Evolutionary conservation across 2,888 invertebrate species (phyloP).

Genomic region (Pristionchus fissidentatus): DNA sequence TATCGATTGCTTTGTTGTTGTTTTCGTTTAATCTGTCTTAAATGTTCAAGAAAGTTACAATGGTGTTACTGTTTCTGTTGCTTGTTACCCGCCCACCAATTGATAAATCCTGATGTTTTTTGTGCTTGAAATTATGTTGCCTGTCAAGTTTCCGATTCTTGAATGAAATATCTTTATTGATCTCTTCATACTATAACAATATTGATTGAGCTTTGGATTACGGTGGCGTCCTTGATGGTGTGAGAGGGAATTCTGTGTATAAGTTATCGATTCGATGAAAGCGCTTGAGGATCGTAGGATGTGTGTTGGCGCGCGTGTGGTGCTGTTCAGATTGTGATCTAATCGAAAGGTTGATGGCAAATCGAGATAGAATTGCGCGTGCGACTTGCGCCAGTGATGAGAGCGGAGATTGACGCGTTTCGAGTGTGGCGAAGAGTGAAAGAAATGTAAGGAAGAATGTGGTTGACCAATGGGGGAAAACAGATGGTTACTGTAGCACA

Average conservation of each 20-base stretch:
- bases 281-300: slow-evolving; percentile 19
- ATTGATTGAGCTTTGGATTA: slow-evolving; percentile 1
- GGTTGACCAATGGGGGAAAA: not conserved
- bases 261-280: slow-evolving; percentile 15
- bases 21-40: no score
- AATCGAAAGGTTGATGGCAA: not conserved
- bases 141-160: slow-evolving; percentile 14
- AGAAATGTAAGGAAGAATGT: slow-evolving; percentile 21
- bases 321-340: not conserved
- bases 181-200: not conserved
- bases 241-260: not conserved
- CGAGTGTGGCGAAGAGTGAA: not conserved
- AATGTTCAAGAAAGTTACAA: no score
- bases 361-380: no score
- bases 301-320: not conserved
- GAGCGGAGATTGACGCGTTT: slow-evolving; percentile 33
- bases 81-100: not conserved
- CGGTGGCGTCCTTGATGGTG: not conserved
- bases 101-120: slow-evolving; percentile 6
- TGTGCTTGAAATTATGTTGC: not conserved
- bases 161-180: slow-evolving; percentile 35
- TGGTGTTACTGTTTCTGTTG: no score
- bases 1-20: not conserved
- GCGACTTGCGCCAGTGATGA: not conserved
- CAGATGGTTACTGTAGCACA: not conserved